Base-by-base conservation (phyloP, 2,797 vertebrate species). In the Limnodromus scolopaceus region DNA sequence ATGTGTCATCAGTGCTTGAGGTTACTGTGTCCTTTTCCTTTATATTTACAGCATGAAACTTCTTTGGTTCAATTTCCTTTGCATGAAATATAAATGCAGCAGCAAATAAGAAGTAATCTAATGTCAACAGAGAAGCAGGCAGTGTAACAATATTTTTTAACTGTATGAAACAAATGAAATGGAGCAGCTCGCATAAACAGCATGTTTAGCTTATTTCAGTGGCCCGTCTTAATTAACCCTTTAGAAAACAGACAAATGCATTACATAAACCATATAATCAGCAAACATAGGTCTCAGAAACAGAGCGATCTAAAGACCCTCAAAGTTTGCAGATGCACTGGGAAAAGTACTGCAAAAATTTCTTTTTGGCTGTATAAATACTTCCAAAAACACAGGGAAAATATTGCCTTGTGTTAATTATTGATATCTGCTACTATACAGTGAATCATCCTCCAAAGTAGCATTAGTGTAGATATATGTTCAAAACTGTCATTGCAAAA, bases 71-170 rank as follows among this genome's bases (percentile, higher is more conserved):
- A 72, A 84, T 95, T 94, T 95, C 70, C 0, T 0, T 51, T 49
- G 16, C 46, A 94, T 92, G 46, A 96, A 97, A 94, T 87, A 96
- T 84, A 90, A 96, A 96, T 96, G 70, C 51, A 60, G 66, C 14
- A 46, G 49, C 49, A 96, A 90, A 92, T 78, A 77, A 85, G 60
- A 69, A 90, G 45, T n/a, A 89, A 92, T 82, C 30, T 61, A 57
- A 93, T 76, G 93, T 92, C 85, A 96, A 64, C 32, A 90, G 53
- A 81, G 61, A 87, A 71, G 16, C 25, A 87, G 55, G 30, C 41
- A 88, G 46, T 30, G 34, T 46, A 83, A 83, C 36, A 76, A 16
- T 60, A 51, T 83, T 91, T 91, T 88, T 72, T 34, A 84, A 74
- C 34, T 64, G 4, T 10, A 30, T 71, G 79, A 93, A 92, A 81